phyloP scores from a whole-genome alignment of 2,888 invertebrate genomes.

The Caenorhabditis auriculariae region DNA sequence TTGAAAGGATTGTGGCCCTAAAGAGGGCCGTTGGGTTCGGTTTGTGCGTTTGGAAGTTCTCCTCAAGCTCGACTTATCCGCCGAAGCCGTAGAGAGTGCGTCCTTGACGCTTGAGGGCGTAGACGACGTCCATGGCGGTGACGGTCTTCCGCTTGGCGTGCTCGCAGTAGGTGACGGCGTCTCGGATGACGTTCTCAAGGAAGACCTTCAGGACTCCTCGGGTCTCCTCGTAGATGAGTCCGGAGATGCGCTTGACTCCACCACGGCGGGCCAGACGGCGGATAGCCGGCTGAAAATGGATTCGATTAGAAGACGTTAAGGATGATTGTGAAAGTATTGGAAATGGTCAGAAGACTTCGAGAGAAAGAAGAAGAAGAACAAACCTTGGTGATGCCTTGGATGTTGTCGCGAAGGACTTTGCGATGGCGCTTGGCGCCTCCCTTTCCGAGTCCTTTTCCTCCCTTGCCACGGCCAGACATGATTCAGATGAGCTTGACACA shows the following conservation, averaged over 20 bases:
- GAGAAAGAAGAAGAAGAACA: not conserved
- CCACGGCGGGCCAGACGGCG: constrained; percentile 65
- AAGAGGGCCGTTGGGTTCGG: constrained; percentile 48
- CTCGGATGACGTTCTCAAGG: constrained; percentile 79
- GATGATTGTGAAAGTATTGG: too few relatives aligned
- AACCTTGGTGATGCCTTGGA: constrained; percentile 68
- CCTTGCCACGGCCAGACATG: constrained; percentile 81
- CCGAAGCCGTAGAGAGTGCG: constrained; percentile 62
- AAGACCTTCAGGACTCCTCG: constrained; percentile 67
- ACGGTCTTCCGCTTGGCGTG: constrained; percentile 86
- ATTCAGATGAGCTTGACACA: too few relatives aligned
- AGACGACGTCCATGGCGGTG: constrained; percentile 85
- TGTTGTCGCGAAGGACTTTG: constrained; percentile 72
- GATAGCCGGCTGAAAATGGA: constrained; percentile 73
- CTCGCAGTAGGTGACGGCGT: constrained; percentile 84
- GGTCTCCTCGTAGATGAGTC: constrained; percentile 54
- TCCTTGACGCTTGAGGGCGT: constrained; percentile 65
- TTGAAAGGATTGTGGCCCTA: constrained; percentile 51
- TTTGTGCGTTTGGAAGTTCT: too few relatives aligned
- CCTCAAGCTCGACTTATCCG: constrained; percentile 51
- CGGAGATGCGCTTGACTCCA: constrained; percentile 63
- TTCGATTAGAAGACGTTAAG: too few relatives aligned
- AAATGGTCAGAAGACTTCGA: too few relatives aligned
- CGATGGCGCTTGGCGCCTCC: constrained; percentile 82
- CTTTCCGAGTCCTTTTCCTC: constrained; percentile 78